Evolutionary conservation across 2,888 invertebrate genomes (phyloP), one percentile per base, ranked within the genome.

Genomic region (Papilio elwesi): DNA sequence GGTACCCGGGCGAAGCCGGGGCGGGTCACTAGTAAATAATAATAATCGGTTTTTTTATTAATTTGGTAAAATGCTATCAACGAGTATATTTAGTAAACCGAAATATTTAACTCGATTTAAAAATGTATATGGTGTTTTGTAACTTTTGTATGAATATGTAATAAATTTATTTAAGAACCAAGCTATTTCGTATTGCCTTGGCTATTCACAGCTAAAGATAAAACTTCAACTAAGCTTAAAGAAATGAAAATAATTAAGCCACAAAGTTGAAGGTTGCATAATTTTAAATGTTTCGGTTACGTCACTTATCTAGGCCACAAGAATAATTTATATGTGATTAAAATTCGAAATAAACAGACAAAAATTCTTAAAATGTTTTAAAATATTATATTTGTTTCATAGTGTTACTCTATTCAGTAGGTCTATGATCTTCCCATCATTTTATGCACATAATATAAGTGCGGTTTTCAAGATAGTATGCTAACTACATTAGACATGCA

Each of bases 191-290:
- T 57, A 6, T 57, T 57, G 13, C 36, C 57, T 57, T 57, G 13
- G 36, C 26, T 36, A 13, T 36, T 57, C 36, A 36, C 13, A 36
- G 16, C 13, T 57, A 57, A 36, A 12, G 57, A 13, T 36, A 36
- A 57, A 26, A 57, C 7, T 7, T 13, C 4, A 26, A 26, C 26
- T 36, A 36, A 53, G 53, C 8, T 36, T 57, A 13, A 36, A 57
- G 8, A 57, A 15, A 57, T 57, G 26, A 57, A 57, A 57, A n/a
- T n/a, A n/a, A n/a, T n/a, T n/a, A 1, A 36, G 26, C 55, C 26
- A 26, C 12, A 57, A 57, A 48, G 13, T 7, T 48, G 68, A 57
- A 68, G 68, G 68, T 68, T 55, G 12, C n/a, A 4, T 16, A 15
- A 26, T 48, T 47, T 48, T 48, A 57, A 57, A 5, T 55, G 43